Evolutionary conservation across 2,797 vertebrate species (phyloP), one percentile per base, ranked within the genome.

Genomic region (Macropodus opercularis): DNA sequence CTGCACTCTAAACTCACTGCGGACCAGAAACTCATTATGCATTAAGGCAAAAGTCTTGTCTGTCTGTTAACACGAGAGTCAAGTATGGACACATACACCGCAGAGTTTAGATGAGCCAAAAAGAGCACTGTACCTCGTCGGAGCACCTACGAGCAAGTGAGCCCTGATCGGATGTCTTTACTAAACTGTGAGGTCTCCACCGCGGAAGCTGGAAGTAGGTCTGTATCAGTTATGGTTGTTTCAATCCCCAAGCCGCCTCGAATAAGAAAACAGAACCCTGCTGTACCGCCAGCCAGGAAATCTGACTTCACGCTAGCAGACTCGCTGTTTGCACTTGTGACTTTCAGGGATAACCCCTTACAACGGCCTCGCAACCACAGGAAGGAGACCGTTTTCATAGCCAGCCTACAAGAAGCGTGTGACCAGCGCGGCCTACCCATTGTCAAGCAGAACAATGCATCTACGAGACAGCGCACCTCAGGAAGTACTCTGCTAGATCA

Each of bases 401-500:
- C 5, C 8, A 55, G 55, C 47, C 52, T 54, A 68, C 11, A 62
- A 77, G 72, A 71, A 83, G 76, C 18, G 46, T 49, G 42, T 79
- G 65, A 76, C 60, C 47, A 9, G 48, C 53, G 14, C 3, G 23
- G 67, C 75, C 47, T 63, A 57, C 51, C 59, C 54, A 79, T 87
- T 87, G 81, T 87, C 80, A 59, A 6, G 46, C 2, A 63, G 77
- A 87, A 87, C 86, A 85, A 87, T 12, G 35, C 49, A 60, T 64
- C 58, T 63, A 61, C 50, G 63, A 75, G 59, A 60, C 79, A 46
- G 53, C 61, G 31, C 40, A 72, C 52, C 78, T 72, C 84, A 87
- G 83, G 87, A 89, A 88, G 79, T 75, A 80, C 74, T 87, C 77
- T 65, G 57, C 79, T 80, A 84, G 74, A 86, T 86, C 87, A 77